Evolutionary conservation across 2,113 vertebrate genomes (phyloP).

Genomic region (Mesocricetus auratus): DNA sequence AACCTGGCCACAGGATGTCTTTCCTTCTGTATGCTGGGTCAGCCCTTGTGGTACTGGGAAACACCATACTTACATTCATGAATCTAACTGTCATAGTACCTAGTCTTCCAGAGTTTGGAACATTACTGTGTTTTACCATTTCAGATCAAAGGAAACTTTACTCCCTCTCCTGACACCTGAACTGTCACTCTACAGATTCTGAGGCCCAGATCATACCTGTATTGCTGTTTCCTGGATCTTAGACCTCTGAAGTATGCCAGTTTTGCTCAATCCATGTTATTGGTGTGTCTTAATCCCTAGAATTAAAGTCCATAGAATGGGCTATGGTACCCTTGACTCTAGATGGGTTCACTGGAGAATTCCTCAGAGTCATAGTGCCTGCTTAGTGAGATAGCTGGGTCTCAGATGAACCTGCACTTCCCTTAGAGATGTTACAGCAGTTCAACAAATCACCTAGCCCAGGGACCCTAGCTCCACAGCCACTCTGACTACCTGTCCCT

Average conservation of each 20-base stretch:
- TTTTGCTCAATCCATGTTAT: neutral
- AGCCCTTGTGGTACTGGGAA: neutral
- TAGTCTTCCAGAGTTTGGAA: neutral
- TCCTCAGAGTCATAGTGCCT: neutral
- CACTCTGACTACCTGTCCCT: neutral
- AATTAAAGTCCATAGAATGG: neutral
- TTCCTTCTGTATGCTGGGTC: neutral
- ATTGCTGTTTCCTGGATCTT: too few species aligned
- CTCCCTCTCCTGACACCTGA: neutral
- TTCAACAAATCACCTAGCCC: neutral
- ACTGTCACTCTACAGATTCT: neutral
- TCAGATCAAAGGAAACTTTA: neutral
- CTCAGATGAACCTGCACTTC: neutral
- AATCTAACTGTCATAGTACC: neutral
- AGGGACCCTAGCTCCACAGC: neutral
- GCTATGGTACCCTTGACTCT: accelerated
- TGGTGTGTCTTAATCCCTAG: neutral
- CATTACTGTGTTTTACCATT: neutral
- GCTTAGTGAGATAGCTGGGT: neutral
- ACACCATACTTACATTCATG: neutral
- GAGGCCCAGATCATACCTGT: neutral
- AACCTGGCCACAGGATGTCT: neutral
- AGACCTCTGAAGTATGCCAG: neutral
- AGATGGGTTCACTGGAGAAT: neutral
- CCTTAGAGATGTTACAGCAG: neutral